Evolutionary conservation across 1,140 invertebrate species (phyloP), one percentile per base, ranked within the genome.

Genomic region (Carposina sasakii): DNA sequence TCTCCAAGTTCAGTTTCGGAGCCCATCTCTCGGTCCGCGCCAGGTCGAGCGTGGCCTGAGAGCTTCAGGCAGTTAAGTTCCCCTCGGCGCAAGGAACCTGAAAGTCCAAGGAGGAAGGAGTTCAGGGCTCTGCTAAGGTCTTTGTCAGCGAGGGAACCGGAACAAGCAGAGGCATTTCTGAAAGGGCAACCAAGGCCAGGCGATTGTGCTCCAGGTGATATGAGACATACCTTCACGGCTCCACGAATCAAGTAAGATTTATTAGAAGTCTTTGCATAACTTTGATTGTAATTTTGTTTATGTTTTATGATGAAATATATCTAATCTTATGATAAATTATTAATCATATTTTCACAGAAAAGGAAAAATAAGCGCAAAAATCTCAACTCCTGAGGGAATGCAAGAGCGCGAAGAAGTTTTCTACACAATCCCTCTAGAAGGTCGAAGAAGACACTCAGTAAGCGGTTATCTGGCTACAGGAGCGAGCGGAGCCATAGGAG

Each of bases 51-150:
- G 5, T 81, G 76, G 74, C 60, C 66, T 4, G 78, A 79, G 49
- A 52, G 59, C 12, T 47, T 66, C 20, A 55, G 81, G 13, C 67
- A 76, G 9, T 46, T 79, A 36, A 65, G 69, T 37, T 73, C 85
- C 12, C 68, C 77, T 8, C 54, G 75, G n/a, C 58, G 75, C 15
- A 52, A 72, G 31, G 70, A 85, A 52, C 68, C 78, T 6, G 72
- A 81, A 51, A 81, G 73, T 20, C 68, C 77, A 22, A 63, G 76
- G 24, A 63, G 79, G 21, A 83, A 87, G 49, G 86, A 86, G 53
- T 87, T 87, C 61, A 66, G 85, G 22, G 83, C 85, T 3, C 62
- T 88, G 3, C 57, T 87, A 1, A 63, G 86, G n/a, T 86, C 85
- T 2, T 54, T 86, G 17, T 86, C 85, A 3, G 85, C 85, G 1